These are phyloP conservation scores for Manduca sexta DNA, from an alignment of 1,140 invertebrate species.

Conservation along the genomic window DNA sequence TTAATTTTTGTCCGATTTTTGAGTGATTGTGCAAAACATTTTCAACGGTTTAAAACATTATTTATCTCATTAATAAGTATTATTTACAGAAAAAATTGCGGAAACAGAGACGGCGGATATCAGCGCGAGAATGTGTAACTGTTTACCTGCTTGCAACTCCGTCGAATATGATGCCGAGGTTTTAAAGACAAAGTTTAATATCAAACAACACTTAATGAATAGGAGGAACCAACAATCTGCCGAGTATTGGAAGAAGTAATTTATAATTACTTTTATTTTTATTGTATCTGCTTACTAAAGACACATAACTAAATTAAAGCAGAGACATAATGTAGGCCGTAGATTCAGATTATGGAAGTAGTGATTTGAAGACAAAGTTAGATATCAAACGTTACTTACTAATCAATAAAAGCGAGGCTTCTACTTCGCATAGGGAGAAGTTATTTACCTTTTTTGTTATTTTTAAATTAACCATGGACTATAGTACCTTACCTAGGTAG, in stretches of 20 bases:
- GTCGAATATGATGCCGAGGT: slow-evolving; percentile 9
- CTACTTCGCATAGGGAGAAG: not conserved
- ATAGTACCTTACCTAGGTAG: too few relatives aligned
- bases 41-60: too few relatives aligned
- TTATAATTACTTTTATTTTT: too few relatives aligned
- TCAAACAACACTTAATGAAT: not conserved
- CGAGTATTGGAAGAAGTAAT: not conserved
- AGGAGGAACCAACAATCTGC: not conserved
- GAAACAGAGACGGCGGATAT: not conserved
- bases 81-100: not conserved
- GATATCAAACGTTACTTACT: not conserved
- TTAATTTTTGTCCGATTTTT: too few relatives aligned
- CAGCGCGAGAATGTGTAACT: not conserved
- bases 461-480: too few relatives aligned
- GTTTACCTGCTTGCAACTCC: slow-evolving; percentile 6
- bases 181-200: slow-evolving; percentile 4
- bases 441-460: too few relatives aligned
- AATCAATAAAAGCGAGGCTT: not conserved
- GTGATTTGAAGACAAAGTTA: slow-evolving; percentile 12
- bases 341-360: too few relatives aligned
- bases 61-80: too few relatives aligned
- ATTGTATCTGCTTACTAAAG: too few relatives aligned
- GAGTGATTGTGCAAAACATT: too few relatives aligned
- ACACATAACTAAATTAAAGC: too few relatives aligned
- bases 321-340: too few relatives aligned